Evolutionary conservation across 2,113 vertebrate species (phyloP).

Genomic region (Otus sunia): DNA sequence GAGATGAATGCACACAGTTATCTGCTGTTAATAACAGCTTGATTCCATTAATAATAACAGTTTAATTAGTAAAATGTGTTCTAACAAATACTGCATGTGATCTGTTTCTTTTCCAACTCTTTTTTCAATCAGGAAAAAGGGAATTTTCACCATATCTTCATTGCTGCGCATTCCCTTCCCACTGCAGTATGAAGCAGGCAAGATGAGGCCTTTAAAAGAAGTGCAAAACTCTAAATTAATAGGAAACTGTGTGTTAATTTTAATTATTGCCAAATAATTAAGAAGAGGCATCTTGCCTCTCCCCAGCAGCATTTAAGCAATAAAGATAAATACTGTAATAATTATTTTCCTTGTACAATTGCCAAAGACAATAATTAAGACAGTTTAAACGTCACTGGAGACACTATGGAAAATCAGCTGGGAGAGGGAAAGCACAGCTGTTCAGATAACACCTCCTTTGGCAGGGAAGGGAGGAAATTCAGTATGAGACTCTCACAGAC

Average conservation of each 20-base stretch:
- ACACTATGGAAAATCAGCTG: background rate
- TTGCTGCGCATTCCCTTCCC: background rate
- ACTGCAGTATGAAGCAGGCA: background rate
- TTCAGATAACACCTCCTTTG: background rate
- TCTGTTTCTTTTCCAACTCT: background rate
- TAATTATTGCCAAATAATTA: background rate
- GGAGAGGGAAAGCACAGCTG: background rate
- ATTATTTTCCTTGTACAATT: conserved; percentile 24
- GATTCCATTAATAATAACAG: background rate
- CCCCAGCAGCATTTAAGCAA: conserved; percentile 1
- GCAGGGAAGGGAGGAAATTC: background rate
- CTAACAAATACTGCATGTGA: background rate
- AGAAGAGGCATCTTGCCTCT: background rate
- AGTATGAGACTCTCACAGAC: background rate
- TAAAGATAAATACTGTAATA: background rate
- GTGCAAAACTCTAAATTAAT: background rate
- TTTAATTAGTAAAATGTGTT: background rate
- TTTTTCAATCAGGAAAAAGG: background rate
- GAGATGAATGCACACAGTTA: background rate
- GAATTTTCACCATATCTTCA: background rate
- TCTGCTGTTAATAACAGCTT: background rate
- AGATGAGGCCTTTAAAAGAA: background rate
- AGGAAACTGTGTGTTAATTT: background rate
- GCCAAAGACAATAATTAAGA: conserved; percentile 29
- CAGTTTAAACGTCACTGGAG: background rate